Evolutionary conservation across 2,797 vertebrate species (phyloP).

Genomic region (Falco columbarius): DNA sequence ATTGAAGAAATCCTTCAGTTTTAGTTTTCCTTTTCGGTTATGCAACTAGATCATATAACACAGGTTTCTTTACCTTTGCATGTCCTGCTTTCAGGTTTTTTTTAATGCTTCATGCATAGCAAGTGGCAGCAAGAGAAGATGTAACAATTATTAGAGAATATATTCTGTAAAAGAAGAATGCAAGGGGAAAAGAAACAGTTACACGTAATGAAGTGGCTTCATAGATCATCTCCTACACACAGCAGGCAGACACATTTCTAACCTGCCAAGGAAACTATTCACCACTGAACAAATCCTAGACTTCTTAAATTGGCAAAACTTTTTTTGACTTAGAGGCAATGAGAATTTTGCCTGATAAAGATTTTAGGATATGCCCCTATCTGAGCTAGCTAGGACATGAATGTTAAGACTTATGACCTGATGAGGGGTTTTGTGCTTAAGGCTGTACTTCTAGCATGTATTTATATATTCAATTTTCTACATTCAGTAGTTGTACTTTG

Average conservation of each 20-base stretch:
- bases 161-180: not conserved
- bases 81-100: not conserved
- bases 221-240: not conserved
- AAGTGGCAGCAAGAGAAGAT: not conserved
- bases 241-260: not conserved
- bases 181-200: not conserved
- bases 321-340: not conserved
- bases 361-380: not conserved
- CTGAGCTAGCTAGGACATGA: not conserved
- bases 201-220: not conserved
- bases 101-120: not conserved
- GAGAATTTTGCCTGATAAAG: not conserved
- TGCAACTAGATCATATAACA: not conserved
- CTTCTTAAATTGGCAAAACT: not conserved
- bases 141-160: not conserved
- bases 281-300: not conserved
- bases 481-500: not conserved
- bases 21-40: not conserved
- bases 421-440: not conserved
- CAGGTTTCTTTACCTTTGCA: not conserved
- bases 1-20: not conserved
- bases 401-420: not conserved
- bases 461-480: constrained; percentile 4
- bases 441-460: not conserved
- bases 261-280: not conserved